A percentile compares a stretch with the other conserved stretches of the same genome.
Conservation (phyloP, 2,888 invertebrate species). For the Pantelozetes paolii region DNA sequence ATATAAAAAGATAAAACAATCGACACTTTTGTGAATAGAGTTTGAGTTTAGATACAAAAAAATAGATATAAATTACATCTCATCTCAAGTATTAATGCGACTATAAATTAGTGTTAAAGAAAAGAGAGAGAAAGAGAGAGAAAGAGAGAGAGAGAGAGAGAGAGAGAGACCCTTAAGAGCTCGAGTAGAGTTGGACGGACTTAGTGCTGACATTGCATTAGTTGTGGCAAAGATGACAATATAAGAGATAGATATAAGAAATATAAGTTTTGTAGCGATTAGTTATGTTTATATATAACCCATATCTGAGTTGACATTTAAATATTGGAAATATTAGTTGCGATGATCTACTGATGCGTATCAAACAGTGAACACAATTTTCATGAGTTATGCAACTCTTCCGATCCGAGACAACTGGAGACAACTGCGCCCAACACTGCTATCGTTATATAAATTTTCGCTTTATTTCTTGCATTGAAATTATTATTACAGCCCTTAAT, state of each 20-base stretch:
- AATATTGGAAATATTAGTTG: no score
- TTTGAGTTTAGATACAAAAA: neutral
- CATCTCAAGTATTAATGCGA: neutral
- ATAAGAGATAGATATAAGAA: neutral
- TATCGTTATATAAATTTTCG: no score
- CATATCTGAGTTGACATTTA: neutral
- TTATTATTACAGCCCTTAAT: no score
- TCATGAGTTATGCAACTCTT: no score
- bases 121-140: conserved; percentile 8
- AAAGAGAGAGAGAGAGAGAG: conserved; percentile 3
- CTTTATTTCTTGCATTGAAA: no score
- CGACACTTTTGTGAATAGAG: neutral
- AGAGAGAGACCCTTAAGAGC: neutral
- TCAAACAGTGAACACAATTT: no score
- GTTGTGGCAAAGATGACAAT: conserved; percentile 8
- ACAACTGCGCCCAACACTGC: no score
- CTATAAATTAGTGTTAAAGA: neutral
- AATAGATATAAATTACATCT: conserved; percentile 1
- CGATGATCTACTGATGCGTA: no score
- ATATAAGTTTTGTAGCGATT: neutral
- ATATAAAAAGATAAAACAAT: neutral
- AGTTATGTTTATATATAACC: neutral
- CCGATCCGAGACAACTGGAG: no score
- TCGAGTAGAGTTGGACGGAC: no score
- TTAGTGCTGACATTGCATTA: neutral